Base-by-base conservation (phyloP, 2,113 vertebrate species). In the Phylloscopus trochilus region DNA sequence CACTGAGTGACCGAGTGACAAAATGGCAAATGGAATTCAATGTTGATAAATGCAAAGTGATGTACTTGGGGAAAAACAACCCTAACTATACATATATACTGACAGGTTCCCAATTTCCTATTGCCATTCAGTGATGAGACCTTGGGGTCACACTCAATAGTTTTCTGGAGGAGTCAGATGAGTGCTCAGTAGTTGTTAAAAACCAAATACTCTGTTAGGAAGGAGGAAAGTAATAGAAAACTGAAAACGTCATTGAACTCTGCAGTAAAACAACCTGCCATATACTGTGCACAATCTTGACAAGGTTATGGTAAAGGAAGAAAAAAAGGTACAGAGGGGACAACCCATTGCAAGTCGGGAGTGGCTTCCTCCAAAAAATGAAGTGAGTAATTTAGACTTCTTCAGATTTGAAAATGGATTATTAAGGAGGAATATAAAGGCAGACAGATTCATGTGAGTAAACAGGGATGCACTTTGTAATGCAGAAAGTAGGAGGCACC, bases 1-100 rank as follows among this genome's bases (percentile, higher is more conserved):
- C 84, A 47, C 76, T 16, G 88, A 90, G 83, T 55, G 76, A 26
- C 76, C 9, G 11, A 92, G 69, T 81, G 83, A 87, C 76, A 96
- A 97, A 95, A 92, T 31, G 69, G 80, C 73, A 95, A 92, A 86
- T 82, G 69, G 78, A 96, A 95, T 94, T 89, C 94, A 52, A 75
- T 41, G 73, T 11, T 90, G 94, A 90, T 87, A 95, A 92, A 96
- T 94, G 89, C 86, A 88, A 90, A 94, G 89, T 64, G 73, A 95
- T 83, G 80, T 89, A 93, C 86, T 83, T 30, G 52, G 77, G 74
- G 41, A 64, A 81, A 92, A 93, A 60, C 64, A 95, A 49, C 80
- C 86, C 69, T 75, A 87, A 89, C 79, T 81, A 78, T 37, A 86
- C 43, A 96, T 24, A 93, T 49, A 72, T 46, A 62, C 85, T 93